Evolutionary conservation across 2,888 invertebrate species (phyloP).

Genomic region (Himalopsyche japonica): DNA sequence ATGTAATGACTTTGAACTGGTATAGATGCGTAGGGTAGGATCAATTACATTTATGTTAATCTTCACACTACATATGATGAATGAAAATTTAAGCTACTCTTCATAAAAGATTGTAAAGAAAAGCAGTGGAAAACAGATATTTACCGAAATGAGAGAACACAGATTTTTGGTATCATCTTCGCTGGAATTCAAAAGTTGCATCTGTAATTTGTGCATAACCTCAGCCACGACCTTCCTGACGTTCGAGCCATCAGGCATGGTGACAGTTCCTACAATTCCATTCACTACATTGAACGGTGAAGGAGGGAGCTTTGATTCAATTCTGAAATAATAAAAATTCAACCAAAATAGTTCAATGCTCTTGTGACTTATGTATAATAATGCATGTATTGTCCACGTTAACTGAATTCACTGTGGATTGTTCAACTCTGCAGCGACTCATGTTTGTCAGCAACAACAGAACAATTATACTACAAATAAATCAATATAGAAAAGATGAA

Average conservation of each 20-base stretch:
- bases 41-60: no score
- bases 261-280: constrained; percentile 51
- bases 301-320: constrained; percentile 61
- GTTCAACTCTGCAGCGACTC: no score
- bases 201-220: constrained; percentile 66
- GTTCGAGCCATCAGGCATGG: constrained; percentile 70
- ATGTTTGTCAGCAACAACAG: no score
- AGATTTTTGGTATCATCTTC: constrained; percentile 83
- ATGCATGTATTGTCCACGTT: no score
- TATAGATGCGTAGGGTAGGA: no score
- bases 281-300: constrained; percentile 57
- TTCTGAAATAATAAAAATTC: constrained; percentile 50
- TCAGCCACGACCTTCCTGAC: constrained; percentile 66
- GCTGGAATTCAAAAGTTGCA: constrained; percentile 64
- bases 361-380: no score
- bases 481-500: no score
- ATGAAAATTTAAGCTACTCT: no score
- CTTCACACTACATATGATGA: no score
- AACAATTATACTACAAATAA: no score
- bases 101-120: no score
- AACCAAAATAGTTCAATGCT: neutral
- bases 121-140: neutral
- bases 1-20: neutral
- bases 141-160: constrained; percentile 45
- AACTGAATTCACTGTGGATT: no score